Base-by-base conservation (phyloP, 1,140 invertebrate genomes). In the Aphidius ervi region DNA sequence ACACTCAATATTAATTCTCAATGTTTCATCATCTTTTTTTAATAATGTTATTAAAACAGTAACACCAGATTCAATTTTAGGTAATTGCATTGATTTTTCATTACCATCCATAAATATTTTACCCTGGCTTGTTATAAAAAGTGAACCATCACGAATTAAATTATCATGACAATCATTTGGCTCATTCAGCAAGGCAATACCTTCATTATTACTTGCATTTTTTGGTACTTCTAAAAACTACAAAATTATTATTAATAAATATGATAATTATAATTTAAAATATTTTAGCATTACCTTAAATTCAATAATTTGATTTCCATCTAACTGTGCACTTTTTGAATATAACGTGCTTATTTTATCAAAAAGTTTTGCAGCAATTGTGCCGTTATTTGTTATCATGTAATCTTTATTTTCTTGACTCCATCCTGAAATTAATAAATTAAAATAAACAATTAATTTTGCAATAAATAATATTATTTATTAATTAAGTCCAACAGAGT, bases 51-150 rank as follows among this genome's bases (percentile, higher is more conserved):
- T 68, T 20, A 58, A 48, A 20, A 71, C 64, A 42, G 59, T 40
- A 5, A 58, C n/a, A n/a, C 67, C 65, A 5, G 55, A 60, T 16
- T 62, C 52, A 50, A 70, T 66, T 48, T 41, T 64, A 6, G 69
- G 68, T 37, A 71, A 58, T 58, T 57, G 63, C 69, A 71, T 71
- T 9, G 68, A 46, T 53, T 71, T 71, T 46, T 71, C 67, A 1
- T 70, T 64, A 0, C 68, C 68, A 48, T 71, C 65, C 66, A 71
- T 71, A 41, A 65, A 65, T 45, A 71, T 71, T 61, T 68, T 70
- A n/a, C 69, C 69, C 20, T 52, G 52, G 6, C 65, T 43, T 1
- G 68, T 71, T 40, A 71, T 65, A 50, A 71, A 37, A n/a, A 71
- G 54, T 5, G 60, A 46, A 16, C 65, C 64, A 7, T 7, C 39